Percentiles rank a stretch among this genome's conserved stretches.
Conservation (phyloP, 2,797 vertebrate species). For the Macropodus opercularis region DNA sequence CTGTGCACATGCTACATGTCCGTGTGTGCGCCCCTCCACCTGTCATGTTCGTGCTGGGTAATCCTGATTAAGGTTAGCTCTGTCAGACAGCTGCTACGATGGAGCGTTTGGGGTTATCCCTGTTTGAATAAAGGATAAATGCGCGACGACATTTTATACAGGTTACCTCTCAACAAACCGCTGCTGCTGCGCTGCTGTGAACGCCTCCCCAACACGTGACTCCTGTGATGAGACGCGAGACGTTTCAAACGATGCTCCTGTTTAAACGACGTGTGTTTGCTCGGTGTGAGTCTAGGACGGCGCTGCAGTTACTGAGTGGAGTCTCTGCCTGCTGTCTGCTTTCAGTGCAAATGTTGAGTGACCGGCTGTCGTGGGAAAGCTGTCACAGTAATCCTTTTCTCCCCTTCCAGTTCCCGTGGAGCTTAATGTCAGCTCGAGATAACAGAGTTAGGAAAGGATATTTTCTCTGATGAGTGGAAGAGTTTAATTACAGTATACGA, state of each 20-base stretch:
- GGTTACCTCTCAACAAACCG: not conserved
- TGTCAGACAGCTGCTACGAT: constrained; percentile 27
- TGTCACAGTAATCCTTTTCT: constrained; percentile 61
- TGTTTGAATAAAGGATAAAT: constrained; percentile 3
- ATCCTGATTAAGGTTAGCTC: constrained; percentile 45
- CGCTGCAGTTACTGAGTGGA: constrained; percentile 17
- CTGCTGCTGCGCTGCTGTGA: not conserved
- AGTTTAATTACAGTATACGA: no score
- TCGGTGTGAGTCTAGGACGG: constrained; percentile 16
- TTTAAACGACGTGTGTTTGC: constrained; percentile 46
- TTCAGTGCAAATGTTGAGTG: constrained; percentile 24
- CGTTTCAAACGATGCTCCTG: constrained; percentile 21
- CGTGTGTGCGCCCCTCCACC: constrained; percentile 14
- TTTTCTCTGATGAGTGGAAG: constrained; percentile 47
- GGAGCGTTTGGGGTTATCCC: not conserved
- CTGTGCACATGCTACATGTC: constrained; percentile 9
- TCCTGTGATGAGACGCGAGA: constrained; percentile 1
- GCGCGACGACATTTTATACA: constrained; percentile 4
- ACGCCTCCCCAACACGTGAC: no score
- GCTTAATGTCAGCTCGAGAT: constrained; percentile 55
- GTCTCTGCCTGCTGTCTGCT: constrained; percentile 8
- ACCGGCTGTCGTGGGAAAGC: constrained; percentile 46
- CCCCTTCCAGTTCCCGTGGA: constrained; percentile 49
- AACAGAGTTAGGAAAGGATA: constrained; percentile 44
- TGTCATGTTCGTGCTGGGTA: constrained; percentile 30